Percentiles rank a stretch among this genome's conserved stretches.
These are phyloP conservation scores for Teleiodes luculella DNA, from an alignment of 2,888 invertebrate genomes.

Conservation along the genomic window DNA sequence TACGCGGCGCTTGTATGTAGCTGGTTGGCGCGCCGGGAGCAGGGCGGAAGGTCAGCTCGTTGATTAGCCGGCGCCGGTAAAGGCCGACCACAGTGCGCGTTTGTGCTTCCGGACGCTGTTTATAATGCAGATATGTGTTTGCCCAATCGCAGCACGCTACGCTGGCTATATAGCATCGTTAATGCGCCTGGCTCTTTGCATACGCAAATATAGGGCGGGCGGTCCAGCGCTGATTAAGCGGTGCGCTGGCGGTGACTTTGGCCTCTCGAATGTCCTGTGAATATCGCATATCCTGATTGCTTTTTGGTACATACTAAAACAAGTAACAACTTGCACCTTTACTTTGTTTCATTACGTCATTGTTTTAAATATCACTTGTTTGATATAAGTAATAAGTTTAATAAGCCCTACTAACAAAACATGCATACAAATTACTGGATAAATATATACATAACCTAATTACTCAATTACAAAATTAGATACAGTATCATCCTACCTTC, in stretches of 20 bases:
- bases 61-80: constrained; percentile 73
- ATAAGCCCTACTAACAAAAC: too few species aligned
- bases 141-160: constrained; percentile 77
- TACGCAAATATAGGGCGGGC: constrained; percentile 78
- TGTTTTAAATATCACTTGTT: too few species aligned
- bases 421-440: too few species aligned
- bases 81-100: constrained; percentile 77
- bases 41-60: constrained; percentile 72
- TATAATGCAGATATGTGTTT: constrained; percentile 80
- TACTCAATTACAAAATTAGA: too few species aligned
- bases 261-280: constrained; percentile 47
- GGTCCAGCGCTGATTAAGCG: constrained; percentile 75
- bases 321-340: neutral
- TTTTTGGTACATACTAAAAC: neutral
- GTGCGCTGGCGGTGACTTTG: constrained; percentile 62
- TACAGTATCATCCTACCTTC: too few species aligned
- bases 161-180: constrained; percentile 79
- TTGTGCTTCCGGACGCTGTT: constrained; percentile 76
- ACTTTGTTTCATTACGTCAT: neutral
- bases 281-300: constrained; percentile 2
- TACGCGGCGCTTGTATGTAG: constrained; percentile 58
- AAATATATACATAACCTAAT: too few species aligned
- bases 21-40: constrained; percentile 15
- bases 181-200: constrained; percentile 78
- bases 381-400: too few species aligned